Conservation (phyloP, 2,888 invertebrate genomes). For the Aspidiotus rigidus region DNA sequence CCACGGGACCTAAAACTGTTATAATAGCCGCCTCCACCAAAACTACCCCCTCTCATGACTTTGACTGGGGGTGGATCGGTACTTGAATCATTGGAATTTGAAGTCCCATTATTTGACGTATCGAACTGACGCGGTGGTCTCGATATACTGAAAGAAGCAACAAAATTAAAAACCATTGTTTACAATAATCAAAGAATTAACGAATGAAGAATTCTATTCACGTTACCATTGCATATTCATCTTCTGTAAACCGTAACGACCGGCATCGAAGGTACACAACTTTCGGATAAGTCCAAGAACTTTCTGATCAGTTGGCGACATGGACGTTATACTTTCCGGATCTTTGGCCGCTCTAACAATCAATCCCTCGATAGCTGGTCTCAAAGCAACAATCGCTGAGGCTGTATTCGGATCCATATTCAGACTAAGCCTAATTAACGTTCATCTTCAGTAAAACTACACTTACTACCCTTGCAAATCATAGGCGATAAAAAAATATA, state of each 20-base stretch:
- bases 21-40: slow-evolving; percentile 21
- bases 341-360: slow-evolving; percentile 69
- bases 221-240: slow-evolving; percentile 42
- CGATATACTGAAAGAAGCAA: not conserved
- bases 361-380: slow-evolving; percentile 79
- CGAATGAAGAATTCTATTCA: not conserved
- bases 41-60: slow-evolving; percentile 25
- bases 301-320: slow-evolving; percentile 55
- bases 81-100: not conserved
- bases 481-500: not conserved
- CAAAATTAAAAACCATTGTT: not conserved
- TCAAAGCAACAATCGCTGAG: slow-evolving; percentile 69
- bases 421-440: slow-evolving; percentile 59
- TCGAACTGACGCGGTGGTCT: slow-evolving; percentile 1
- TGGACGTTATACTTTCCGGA: slow-evolving; percentile 64
- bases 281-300: slow-evolving; percentile 61
- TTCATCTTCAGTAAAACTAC: no score
- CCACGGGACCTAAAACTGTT: not conserved
- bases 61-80: slow-evolving; percentile 1
- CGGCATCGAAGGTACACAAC: slow-evolving; percentile 67
- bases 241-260: slow-evolving; percentile 57
- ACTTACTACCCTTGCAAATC: no score
- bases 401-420: slow-evolving; percentile 71
- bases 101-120: slow-evolving; percentile 40
- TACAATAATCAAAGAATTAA: not conserved